Conservation (phyloP, 2,888 invertebrate genomes). For the Xestoiulus laeticollis region DNA sequence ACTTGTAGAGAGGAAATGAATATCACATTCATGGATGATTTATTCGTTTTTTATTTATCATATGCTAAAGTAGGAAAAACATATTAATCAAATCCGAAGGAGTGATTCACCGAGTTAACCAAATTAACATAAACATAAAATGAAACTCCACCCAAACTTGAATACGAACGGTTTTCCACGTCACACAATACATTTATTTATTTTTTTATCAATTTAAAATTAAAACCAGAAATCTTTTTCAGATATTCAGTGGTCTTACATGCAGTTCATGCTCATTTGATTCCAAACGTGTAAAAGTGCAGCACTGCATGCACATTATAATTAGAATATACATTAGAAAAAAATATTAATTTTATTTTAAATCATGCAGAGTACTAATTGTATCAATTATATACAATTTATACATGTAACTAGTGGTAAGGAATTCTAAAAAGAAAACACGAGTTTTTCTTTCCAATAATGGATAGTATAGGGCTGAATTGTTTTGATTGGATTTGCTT, state of each 20-base stretch:
- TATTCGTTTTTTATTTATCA: background rate
- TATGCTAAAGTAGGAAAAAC: background rate
- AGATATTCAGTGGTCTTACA: too few species aligned
- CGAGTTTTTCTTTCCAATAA: too few species aligned
- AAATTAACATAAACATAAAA: slow-evolving; percentile 1
- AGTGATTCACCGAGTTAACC: background rate
- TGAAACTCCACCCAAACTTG: background rate
- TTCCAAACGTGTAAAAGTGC: too few species aligned
- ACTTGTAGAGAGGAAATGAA: background rate
- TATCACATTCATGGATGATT: background rate
- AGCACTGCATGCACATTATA: too few species aligned
- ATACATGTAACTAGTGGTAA: too few species aligned
- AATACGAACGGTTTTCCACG: background rate
- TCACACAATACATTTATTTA: background rate
- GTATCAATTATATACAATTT: too few species aligned
- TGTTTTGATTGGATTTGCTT: background rate
- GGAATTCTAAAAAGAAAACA: too few species aligned
- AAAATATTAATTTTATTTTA: too few species aligned
- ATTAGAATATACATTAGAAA: too few species aligned
- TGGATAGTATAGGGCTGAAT: too few species aligned
- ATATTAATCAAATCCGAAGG: background rate
- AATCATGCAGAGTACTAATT: too few species aligned
- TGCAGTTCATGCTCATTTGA: too few species aligned
- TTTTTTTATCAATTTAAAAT: background rate
- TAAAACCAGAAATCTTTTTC: background rate